Evolutionary conservation across 2,797 vertebrate species (phyloP).

Genomic region (Xerus rutilus): DNA sequence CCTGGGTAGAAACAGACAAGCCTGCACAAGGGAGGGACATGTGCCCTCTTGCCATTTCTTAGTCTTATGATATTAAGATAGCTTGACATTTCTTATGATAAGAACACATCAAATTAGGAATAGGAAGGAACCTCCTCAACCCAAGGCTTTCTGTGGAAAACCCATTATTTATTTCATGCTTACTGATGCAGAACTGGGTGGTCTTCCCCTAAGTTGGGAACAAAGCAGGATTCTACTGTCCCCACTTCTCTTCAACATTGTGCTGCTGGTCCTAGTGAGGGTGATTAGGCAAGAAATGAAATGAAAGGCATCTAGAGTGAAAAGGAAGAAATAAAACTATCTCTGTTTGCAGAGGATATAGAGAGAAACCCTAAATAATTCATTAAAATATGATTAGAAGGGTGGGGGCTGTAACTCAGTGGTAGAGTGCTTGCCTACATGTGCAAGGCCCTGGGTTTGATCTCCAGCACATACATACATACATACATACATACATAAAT

Average conservation of each 20-base stretch:
- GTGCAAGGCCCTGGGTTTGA: not conserved
- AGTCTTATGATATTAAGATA: not conserved
- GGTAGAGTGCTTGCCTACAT: too few relatives aligned
- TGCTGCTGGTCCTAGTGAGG: not conserved
- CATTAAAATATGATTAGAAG: not conserved
- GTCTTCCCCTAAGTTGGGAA: not conserved
- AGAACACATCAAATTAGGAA: not conserved
- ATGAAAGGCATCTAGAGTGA: too few relatives aligned
- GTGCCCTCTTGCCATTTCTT: not conserved
- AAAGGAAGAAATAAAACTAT: not conserved
- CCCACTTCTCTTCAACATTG: fast-evolving
- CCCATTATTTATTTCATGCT: fast-evolving
- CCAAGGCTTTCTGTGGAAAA: not conserved
- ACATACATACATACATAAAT: not conserved
- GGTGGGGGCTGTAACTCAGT: not conserved
- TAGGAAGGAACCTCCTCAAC: not conserved
- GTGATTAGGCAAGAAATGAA: not conserved
- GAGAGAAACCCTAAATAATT: not conserved
- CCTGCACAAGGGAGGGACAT: not conserved
- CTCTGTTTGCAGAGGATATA: not conserved
- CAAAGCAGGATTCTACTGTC: not conserved
- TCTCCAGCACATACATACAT: not conserved
- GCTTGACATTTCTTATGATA: not conserved
- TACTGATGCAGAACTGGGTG: too few relatives aligned
- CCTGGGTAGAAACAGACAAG: not conserved